Evolutionary conservation across 2,113 vertebrate genomes (phyloP).

Genomic region (Brevimyrus niger): DNA sequence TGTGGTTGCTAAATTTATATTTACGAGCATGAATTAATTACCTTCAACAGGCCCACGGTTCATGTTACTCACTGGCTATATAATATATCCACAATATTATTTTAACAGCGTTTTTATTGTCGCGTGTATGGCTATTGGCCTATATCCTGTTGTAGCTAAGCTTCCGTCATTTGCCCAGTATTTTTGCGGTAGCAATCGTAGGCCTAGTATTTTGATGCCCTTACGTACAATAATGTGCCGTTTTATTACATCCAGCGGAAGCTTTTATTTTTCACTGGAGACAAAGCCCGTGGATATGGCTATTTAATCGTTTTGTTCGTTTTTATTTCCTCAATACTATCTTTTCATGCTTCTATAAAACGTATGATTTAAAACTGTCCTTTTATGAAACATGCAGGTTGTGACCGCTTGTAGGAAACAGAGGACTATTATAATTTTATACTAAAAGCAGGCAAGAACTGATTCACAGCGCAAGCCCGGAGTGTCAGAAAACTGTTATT

Average conservation of each 20-base stretch:
- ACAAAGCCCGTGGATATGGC: slow-evolving; percentile 40
- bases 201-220: slow-evolving; percentile 35
- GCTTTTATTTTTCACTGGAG: slow-evolving; percentile 65
- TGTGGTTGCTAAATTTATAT: slow-evolving; percentile 1
- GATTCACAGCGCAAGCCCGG: not conserved
- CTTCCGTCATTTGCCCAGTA: not conserved
- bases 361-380: slow-evolving; percentile 1
- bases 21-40: slow-evolving; percentile 1
- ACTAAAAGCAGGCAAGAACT: not conserved
- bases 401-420: slow-evolving; percentile 15
- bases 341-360: slow-evolving; percentile 6
- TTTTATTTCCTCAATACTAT: not conserved
- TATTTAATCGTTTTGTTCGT: slow-evolving; percentile 5
- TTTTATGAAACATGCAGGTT: slow-evolving; percentile 16
- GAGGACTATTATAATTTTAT: slow-evolving; percentile 28
- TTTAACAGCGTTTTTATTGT: slow-evolving; percentile 4
- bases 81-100: not conserved
- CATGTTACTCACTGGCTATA: not conserved
- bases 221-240: slow-evolving; percentile 59
- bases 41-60: not conserved
- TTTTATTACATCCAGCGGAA: slow-evolving; percentile 67
- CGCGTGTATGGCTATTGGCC: not conserved
- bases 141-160: not conserved
- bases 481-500: not conserved
- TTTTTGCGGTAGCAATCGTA: not conserved